Evolutionary conservation across 2,888 invertebrate genomes (phyloP), one percentile per base, ranked within the genome.

Genomic region (Drosophila paranaensis): DNA sequence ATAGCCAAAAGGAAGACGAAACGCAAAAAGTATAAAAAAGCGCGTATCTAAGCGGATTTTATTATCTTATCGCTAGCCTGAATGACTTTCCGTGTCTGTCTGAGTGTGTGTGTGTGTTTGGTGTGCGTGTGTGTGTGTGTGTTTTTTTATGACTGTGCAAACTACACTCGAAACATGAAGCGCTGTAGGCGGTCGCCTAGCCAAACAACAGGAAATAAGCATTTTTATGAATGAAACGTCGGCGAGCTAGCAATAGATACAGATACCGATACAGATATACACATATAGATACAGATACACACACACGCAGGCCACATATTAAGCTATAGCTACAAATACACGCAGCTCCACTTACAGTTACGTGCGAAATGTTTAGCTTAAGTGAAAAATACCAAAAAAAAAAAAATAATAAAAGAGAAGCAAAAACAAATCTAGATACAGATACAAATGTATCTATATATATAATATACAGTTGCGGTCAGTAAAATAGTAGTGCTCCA

Each of bases 171-270:
- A 82, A 82, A 82, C 77, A 80, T 74, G 83, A 81, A 75, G 73
- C 81, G 65, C 81, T 69, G 68, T 71, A 78, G 78, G 76, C 79
- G 80, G 71, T 71, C 71, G 82, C 82, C 82, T 82, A 86, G 83
- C 78, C 88, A 77, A 81, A 84, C 81, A 89, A 89, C 88, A 84
- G 89, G 89, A 84, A 89, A 87, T 82, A 84, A 81, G 88, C 84
- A 89, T 89, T 88, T 88, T 90, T 90, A 88, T 88, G 88, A 88
- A 88, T 88, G 88, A 90, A 88, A 90, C 82, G 85, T 83, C 79
- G 74, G 75, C 88, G 68, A 78, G 72, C 70, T 60, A 68, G 58
- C 43, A 33, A 75, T 61, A 71, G 50, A 35, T 42, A 61, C 66
- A 75, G 35, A 16, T 51, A 56, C 30, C 67, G 33, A 35, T 35